Evolutionary conservation across 2,888 invertebrate genomes (phyloP).

Genomic region (Drosophila siamana): DNA sequence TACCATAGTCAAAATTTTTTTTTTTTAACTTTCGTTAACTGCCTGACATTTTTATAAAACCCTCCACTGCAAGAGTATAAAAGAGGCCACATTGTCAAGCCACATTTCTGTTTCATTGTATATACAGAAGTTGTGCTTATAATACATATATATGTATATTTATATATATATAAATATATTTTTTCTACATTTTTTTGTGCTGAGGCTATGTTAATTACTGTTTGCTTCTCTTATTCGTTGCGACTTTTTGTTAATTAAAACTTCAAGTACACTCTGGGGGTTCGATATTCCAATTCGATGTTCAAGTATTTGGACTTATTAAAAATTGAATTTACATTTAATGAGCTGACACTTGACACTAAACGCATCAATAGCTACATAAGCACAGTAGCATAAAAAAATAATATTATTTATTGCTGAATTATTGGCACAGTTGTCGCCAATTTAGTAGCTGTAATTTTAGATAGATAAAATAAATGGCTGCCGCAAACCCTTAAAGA

Average conservation of each 20-base stretch:
- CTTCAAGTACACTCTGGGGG: slow-evolving; percentile 44
- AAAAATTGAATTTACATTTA: slow-evolving; percentile 34
- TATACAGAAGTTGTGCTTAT: not conserved
- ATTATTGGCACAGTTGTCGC: not conserved
- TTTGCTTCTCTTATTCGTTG: slow-evolving; percentile 32
- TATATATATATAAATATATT: slow-evolving; percentile 3
- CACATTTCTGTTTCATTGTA: slow-evolving; percentile 23
- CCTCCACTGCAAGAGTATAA: slow-evolving; percentile 1
- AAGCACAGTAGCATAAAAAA: not conserved
- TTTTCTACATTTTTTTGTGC: slow-evolving; percentile 10
- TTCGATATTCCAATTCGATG: slow-evolving; percentile 21
- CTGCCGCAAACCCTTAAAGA: not conserved
- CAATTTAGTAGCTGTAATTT: not conserved
- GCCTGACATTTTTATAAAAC: too few relatives aligned
- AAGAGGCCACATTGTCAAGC: slow-evolving; percentile 7
- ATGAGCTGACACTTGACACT: slow-evolving; percentile 31
- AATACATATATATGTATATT: not conserved
- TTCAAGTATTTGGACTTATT: slow-evolving; percentile 20
- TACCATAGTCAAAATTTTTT: too few relatives aligned
- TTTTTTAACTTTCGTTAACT: not conserved
- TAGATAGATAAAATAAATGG: too few relatives aligned
- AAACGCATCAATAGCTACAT: slow-evolving; percentile 10
- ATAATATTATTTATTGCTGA: slow-evolving; percentile 4
- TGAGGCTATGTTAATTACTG: slow-evolving; percentile 41
- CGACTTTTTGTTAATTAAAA: slow-evolving; percentile 62